phyloP scores from a whole-genome alignment of 92 coral and sea anemone species.

The Pocillopora grandis region DNA sequence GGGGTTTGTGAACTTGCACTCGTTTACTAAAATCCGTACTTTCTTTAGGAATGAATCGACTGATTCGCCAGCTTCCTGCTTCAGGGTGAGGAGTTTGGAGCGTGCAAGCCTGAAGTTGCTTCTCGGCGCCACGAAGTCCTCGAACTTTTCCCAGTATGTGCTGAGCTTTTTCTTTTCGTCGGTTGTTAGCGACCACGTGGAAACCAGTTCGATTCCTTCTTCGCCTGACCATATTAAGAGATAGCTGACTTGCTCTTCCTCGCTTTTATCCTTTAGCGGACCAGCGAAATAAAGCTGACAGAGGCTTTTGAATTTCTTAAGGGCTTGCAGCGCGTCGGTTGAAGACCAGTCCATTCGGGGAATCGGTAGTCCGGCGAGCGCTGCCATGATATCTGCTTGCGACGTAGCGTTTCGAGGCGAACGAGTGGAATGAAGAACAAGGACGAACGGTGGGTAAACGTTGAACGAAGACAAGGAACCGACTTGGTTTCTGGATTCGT shows the following conservation, averaged over 20 bases:
- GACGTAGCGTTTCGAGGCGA: too few species aligned
- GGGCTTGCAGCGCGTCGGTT: neutral
- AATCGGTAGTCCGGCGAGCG: neutral
- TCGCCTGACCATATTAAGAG: conserved; percentile 54
- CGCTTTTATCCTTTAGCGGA: neutral
- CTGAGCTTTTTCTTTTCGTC: too few species aligned
- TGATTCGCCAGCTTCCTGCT: too few species aligned
- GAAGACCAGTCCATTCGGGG: conserved; percentile 7
- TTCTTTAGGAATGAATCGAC: too few species aligned
- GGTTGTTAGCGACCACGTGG: conserved; percentile 45
- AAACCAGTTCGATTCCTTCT: conserved; percentile 65
- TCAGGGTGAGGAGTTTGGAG: too few species aligned
- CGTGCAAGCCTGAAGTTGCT: too few species aligned
- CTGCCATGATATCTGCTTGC: too few species aligned
- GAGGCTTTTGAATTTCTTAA: neutral
- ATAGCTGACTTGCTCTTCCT: conserved; percentile 42
- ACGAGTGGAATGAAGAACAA: neutral
- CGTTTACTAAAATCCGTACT: too few species aligned
- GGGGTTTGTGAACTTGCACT: too few species aligned
- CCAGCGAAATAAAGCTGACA: too few species aligned
- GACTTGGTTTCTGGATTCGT: neutral
- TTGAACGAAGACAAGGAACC: neutral
- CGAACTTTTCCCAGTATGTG: too few species aligned
- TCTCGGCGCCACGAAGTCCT: too few species aligned
- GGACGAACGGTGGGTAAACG: neutral